Base-by-base conservation (phyloP, 2,797 vertebrate genomes). In the Hydrocynus forskahlii region DNA sequence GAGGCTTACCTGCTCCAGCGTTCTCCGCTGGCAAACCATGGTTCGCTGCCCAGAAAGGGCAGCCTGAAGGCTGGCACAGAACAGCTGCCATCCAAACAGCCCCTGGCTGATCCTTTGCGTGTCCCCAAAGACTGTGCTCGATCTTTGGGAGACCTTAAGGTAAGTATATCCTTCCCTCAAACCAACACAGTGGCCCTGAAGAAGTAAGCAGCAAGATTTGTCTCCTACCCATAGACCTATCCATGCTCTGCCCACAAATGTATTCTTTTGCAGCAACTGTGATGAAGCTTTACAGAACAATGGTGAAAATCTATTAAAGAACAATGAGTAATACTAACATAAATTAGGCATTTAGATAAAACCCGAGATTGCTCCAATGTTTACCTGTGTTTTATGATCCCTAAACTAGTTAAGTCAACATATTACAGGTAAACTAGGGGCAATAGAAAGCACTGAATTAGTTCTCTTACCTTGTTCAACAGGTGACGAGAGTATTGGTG, bases 61-160 rank as follows among this genome's bases (percentile, higher is more conserved):
- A 92, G 87, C 0, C 88, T 96, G 80, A 98, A 98, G 88, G 88
- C 85, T 70, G 92, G 91, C 59, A 90, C 88, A 40, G 88, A 89
- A 63, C 92, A 90, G 81, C 89, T 95, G 73, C 94, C 94, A n/a
- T 76, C 88, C 10, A 95, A 95, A 89, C 86, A 89, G 63, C 83
- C 89, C 1, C 90, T 90, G 10, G 85, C 89, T 63, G 93, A 93
- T 5, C 89, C 92, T 0, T 88, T 95, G 73, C 93, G 87, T 79
- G 91, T 96, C 66, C 93, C 96, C 2, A 97, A 97, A 91, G 94
- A 96, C 4, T 96, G 95, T 1, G 94, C 97, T 64, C 96, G 95
- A 55, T 99, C 98, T 21, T 90, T 99, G 1, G 97, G 97, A 57
- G 98, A 99, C 89, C 96, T 99, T 23, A 99, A 99, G 91, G 95